phyloP scores from a whole-genome alignment of 2,113 vertebrate species.

The Castor canadensis region DNA sequence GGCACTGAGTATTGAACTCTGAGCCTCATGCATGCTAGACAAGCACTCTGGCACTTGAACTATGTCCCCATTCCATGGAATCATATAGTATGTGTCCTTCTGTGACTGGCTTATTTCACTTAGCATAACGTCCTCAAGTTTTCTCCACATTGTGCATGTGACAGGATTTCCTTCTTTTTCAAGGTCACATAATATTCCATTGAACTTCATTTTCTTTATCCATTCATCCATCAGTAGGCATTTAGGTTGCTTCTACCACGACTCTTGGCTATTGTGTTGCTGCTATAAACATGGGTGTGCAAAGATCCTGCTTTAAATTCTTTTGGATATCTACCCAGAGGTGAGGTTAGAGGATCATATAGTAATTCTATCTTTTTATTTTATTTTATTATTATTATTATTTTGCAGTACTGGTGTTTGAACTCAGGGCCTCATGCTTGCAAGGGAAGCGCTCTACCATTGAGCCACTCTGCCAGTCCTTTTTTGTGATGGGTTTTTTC shows the following conservation, averaged over 20 bases:
- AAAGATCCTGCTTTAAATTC: not conserved
- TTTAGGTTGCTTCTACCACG: not conserved
- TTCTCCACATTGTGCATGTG: not conserved
- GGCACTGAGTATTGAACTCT: too few relatives aligned
- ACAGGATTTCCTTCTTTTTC: not conserved
- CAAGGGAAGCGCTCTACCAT: too few relatives aligned
- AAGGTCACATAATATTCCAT: not conserved
- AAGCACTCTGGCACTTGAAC: too few relatives aligned
- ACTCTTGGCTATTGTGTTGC: not conserved
- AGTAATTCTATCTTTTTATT: too few relatives aligned
- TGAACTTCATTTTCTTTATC: not conserved
- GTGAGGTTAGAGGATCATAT: not conserved
- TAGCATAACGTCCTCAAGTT: not conserved
- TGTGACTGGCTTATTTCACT: not conserved
- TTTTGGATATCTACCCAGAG: not conserved
- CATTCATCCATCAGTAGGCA: not conserved
- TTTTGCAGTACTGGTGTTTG: too few relatives aligned
- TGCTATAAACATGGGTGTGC: not conserved
- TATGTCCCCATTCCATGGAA: too few relatives aligned
- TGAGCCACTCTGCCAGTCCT: too few relatives aligned
- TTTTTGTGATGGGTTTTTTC: too few relatives aligned
- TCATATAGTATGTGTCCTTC: not conserved
- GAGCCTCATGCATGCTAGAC: too few relatives aligned
- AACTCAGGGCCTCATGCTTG: too few relatives aligned
- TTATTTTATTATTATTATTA: too few relatives aligned